Evolutionary conservation across 2,113 vertebrate genomes (phyloP).

Genomic region (Psephotus haematonotus): DNA sequence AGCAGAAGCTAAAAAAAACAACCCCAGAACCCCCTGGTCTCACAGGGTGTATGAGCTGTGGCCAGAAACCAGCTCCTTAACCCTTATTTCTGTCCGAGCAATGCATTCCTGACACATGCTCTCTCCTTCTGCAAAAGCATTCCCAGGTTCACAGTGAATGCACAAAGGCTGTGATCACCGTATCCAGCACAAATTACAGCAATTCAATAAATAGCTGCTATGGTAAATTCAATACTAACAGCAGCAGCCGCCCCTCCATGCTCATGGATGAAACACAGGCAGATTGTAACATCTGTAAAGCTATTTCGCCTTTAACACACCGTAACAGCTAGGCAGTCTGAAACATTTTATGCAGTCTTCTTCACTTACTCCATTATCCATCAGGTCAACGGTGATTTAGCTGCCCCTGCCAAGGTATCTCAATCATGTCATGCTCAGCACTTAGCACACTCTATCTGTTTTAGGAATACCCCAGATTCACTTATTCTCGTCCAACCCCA

Average conservation of each 20-base stretch:
- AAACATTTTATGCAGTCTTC: not conserved
- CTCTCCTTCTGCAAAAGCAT: not conserved
- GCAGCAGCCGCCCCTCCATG: not conserved
- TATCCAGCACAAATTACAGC: not conserved
- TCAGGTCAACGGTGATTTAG: not conserved
- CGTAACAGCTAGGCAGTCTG: not conserved
- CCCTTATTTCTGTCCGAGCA: not conserved
- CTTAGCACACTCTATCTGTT: not conserved
- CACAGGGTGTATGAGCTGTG: not conserved
- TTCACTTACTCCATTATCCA: not conserved
- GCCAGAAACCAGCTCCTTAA: not conserved
- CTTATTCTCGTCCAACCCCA: accelerated
- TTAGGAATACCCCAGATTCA: not conserved
- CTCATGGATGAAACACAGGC: not conserved
- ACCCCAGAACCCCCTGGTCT: not conserved
- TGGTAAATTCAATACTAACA: not conserved
- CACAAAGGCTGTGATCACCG: not conserved
- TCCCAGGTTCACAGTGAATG: not conserved
- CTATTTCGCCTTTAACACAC: not conserved
- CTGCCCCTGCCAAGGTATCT: not conserved
- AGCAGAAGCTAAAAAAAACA: not conserved
- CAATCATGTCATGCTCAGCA: not conserved
- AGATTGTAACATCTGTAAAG: not conserved
- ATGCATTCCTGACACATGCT: not conserved
- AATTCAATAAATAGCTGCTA: not conserved